phyloP scores from a whole-genome alignment of 2,113 vertebrate species.

The Melierax canorus region DNA sequence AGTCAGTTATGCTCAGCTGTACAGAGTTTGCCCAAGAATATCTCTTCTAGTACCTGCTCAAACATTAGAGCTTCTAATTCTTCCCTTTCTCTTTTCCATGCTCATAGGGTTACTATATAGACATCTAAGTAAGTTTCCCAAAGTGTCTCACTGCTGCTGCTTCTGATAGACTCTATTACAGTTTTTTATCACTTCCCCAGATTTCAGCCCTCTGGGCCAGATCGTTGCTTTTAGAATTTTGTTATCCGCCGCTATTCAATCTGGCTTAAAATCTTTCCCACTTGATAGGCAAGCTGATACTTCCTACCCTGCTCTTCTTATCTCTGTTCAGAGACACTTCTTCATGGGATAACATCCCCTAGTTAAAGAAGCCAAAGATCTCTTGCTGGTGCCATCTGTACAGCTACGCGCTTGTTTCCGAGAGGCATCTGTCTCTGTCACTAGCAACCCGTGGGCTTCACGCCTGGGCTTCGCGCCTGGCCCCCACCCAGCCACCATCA shows the following conservation, averaged over 20 bases:
- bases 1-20: background rate
- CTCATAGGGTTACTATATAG: background rate
- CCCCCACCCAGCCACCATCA: background rate
- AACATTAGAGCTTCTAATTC: background rate
- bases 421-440: conserved; percentile 51
- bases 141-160: background rate
- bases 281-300: conserved; percentile 28
- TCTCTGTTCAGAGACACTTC: conserved; percentile 9
- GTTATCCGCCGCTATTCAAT: background rate
- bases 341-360: background rate
- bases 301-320: background rate
- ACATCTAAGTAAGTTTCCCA: background rate
- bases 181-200: conserved; percentile 30
- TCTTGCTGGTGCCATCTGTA: conserved; percentile 57
- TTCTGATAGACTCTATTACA: background rate
- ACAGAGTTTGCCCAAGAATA: background rate
- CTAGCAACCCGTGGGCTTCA: background rate
- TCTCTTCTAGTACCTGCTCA: background rate
- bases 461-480: background rate
- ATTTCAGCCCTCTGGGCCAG: conserved; percentile 51
- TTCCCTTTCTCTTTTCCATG: background rate
- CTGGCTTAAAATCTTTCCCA: conserved; percentile 17
- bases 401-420: background rate
- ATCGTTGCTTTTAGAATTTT: background rate
- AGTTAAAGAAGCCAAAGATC: conserved; percentile 24